These are phyloP conservation scores for Pachymerium ferrugineum DNA, from an alignment of 2,888 invertebrate species.

Conservation along the genomic window DNA sequence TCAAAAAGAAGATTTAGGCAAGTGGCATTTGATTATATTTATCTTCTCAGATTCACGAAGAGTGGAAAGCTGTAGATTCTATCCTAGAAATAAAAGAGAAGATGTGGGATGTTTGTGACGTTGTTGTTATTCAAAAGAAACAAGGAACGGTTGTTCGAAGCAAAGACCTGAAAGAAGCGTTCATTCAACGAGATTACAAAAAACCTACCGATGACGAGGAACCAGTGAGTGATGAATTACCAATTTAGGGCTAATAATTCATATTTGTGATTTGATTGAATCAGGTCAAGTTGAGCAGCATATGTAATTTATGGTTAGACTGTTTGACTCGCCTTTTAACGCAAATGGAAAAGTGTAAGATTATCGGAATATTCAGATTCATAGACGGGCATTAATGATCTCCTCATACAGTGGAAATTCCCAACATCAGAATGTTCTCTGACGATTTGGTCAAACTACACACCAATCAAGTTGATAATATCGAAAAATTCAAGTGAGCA, in stretches of 20 bases:
- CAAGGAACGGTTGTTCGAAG: background rate
- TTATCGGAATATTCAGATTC: too few species aligned
- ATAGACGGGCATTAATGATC: too few species aligned
- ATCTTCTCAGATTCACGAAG: background rate
- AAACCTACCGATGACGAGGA: background rate
- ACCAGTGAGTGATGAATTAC: background rate
- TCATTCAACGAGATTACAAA: too few species aligned
- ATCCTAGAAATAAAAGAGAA: background rate
- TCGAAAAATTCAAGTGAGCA: background rate
- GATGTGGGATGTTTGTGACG: background rate
- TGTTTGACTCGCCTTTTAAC: background rate
- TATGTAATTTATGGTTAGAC: background rate
- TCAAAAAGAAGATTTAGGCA: too few species aligned
- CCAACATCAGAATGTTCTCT: background rate
- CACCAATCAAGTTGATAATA: background rate
- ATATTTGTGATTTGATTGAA: too few species aligned
- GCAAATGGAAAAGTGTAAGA: background rate
- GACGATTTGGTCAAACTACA: background rate
- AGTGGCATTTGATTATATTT: background rate
- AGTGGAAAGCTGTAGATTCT: background rate
- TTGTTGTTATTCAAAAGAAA: background rate
- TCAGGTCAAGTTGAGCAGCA: too few species aligned
- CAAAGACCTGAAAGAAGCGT: background rate
- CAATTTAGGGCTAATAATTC: too few species aligned
- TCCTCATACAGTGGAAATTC: background rate